These are phyloP conservation scores for Trypoxylus dichotomus DNA, from an alignment of 1,140 invertebrate genomes.

Conservation along the genomic window DNA sequence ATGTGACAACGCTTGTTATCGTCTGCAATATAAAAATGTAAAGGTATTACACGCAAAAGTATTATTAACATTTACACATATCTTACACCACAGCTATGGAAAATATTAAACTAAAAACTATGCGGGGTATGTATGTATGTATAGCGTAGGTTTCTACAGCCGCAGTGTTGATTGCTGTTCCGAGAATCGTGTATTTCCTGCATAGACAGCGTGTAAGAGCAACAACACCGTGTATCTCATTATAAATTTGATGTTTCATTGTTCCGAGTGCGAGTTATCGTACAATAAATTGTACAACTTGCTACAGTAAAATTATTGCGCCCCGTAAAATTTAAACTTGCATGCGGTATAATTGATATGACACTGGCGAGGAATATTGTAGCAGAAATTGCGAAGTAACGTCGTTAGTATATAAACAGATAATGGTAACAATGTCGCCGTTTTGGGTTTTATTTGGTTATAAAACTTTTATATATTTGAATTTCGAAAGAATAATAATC, in stretches of 20 bases:
- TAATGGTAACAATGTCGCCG: slow-evolving; percentile 6
- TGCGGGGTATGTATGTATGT: neutral
- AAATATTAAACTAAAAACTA: neutral
- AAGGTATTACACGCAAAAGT: too few relatives aligned
- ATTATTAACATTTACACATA: too few relatives aligned
- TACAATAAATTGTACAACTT: slow-evolving; percentile 10
- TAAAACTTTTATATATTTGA: slow-evolving; percentile 5
- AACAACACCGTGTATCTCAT: slow-evolving; percentile 12
- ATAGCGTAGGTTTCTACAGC: neutral
- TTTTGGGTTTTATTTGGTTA: neutral
- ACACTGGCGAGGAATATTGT: neutral
- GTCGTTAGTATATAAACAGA: slow-evolving; percentile 27
- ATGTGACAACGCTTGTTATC: too few relatives aligned
- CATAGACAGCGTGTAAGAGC: neutral
- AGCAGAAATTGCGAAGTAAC: slow-evolving; percentile 15
- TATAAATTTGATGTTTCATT: slow-evolving; percentile 21
- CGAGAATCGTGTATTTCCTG: neutral
- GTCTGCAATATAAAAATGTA: too few relatives aligned
- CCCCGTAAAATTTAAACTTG: slow-evolving; percentile 18
- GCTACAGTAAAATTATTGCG: slow-evolving; percentile 6
- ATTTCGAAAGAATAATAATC: neutral
- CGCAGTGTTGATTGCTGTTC: neutral
- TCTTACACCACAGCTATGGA: too few relatives aligned
- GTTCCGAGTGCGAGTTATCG: neutral
- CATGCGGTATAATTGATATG: slow-evolving; percentile 11